Evolutionary conservation across 2,113 vertebrate species (phyloP).

Genomic region (Muntiacus reevesi): DNA sequence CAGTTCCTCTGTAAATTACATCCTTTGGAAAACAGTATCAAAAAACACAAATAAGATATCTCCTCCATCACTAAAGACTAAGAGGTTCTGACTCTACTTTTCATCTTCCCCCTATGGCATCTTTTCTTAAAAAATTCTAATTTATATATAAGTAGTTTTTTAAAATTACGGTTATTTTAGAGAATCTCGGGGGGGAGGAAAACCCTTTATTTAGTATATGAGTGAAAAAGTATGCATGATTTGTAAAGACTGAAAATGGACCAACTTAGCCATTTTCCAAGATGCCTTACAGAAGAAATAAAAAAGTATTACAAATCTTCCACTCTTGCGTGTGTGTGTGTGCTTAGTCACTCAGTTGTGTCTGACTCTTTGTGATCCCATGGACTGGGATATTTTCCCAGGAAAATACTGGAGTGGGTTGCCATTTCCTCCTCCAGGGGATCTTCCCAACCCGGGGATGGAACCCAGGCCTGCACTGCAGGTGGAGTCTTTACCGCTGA

Average conservation of each 20-base stretch:
- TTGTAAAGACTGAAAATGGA: neutral
- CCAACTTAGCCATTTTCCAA: neutral
- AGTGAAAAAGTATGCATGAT: neutral
- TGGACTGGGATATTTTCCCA: neutral
- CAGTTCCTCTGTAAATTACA: neutral
- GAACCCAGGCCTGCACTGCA: neutral
- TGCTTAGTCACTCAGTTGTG: neutral
- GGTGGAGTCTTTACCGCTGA: neutral
- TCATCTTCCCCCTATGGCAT: neutral
- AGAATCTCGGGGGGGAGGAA: neutral
- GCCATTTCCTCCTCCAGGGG: neutral
- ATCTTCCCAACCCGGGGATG: neutral
- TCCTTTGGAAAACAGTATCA: neutral
- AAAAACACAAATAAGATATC: neutral
- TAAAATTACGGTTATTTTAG: neutral
- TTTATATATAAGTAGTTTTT: neutral
- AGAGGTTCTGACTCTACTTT: neutral
- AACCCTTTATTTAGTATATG: neutral
- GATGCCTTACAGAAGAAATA: neutral
- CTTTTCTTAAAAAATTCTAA: conserved; percentile 35
- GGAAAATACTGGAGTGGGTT: neutral
- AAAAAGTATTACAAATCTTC: neutral
- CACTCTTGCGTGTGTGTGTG: neutral
- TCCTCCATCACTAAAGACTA: neutral
- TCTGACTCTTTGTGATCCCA: neutral